phyloP scores from a whole-genome alignment of 2,113 vertebrate genomes.

The Myiozetetes cayanensis region DNA sequence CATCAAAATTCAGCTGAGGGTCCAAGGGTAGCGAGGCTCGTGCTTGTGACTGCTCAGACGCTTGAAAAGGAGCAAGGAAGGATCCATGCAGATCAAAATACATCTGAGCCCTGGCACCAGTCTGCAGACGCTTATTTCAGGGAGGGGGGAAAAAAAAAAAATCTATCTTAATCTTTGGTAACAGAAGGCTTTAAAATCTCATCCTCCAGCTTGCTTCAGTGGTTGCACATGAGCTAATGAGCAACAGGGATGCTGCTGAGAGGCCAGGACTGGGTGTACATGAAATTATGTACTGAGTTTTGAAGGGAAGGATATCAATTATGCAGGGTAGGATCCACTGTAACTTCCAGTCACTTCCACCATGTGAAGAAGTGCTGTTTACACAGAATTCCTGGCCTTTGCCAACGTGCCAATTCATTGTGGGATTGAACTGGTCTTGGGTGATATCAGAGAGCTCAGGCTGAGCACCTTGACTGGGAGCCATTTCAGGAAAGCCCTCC shows the following conservation, averaged over 20 bases:
- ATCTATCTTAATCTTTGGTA: neutral
- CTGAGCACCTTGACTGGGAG: neutral
- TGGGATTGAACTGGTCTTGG: neutral
- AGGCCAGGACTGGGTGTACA: neutral
- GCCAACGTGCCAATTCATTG: too few relatives aligned
- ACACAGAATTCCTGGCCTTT: neutral
- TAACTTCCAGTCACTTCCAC: neutral
- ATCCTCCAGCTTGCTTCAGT: neutral
- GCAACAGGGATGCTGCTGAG: neutral
- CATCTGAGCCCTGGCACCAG: neutral
- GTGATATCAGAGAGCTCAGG: neutral
- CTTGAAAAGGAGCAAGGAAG: neutral
- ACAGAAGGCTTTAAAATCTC: neutral
- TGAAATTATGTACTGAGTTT: neutral
- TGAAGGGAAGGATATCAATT: neutral
- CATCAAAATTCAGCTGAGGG: neutral
- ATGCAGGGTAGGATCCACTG: neutral
- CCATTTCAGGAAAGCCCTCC: neutral
- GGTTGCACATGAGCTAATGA: neutral
- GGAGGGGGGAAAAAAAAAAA: neutral
- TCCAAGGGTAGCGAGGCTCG: accelerated
- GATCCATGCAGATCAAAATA: neutral
- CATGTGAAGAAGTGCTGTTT: neutral
- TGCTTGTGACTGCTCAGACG: neutral
- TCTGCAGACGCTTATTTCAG: neutral